Conservation (phyloP, 2,113 vertebrate species). For the Ardeotis arabs region DNA sequence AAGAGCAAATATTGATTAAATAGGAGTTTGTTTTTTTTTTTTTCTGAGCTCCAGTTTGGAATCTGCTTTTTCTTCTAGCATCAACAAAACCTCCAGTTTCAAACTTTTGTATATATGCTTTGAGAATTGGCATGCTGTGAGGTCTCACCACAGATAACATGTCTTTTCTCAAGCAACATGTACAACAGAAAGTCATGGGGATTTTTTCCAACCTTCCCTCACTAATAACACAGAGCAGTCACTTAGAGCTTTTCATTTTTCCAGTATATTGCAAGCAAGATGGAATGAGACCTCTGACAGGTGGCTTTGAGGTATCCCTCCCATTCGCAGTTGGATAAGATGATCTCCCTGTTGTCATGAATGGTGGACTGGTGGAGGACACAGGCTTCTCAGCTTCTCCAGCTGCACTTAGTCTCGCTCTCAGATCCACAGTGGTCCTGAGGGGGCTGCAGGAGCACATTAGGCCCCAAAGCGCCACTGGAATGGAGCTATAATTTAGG, state of each 20-base stretch:
- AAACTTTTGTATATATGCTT: not conserved
- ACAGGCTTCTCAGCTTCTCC: not conserved
- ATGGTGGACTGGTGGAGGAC: not conserved
- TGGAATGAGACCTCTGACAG: not conserved
- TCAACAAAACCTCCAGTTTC: slow-evolving; percentile 2
- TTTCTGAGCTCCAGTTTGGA: not conserved
- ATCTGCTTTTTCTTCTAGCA: not conserved
- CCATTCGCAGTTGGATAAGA: not conserved
- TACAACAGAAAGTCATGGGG: not conserved
- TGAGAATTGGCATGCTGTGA: not conserved
- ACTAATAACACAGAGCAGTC: not conserved
- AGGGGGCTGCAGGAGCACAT: not conserved
- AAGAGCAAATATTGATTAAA: not conserved
- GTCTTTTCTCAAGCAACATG: not conserved
- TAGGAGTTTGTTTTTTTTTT: rapidly evolving
- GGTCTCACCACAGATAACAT: not conserved
- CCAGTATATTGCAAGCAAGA: not conserved
- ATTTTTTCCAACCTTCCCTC: not conserved
- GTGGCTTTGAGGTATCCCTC: not conserved
- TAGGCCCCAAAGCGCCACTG: not conserved
- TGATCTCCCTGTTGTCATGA: not conserved
- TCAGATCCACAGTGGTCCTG: not conserved
- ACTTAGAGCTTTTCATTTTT: not conserved
- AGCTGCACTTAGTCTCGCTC: not conserved
- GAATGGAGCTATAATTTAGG: not conserved